Percentiles rank a stretch among this genome's conserved stretches.
phyloP scores from a whole-genome alignment of 2,113 vertebrate genomes.

The Neoarius graeffei region DNA sequence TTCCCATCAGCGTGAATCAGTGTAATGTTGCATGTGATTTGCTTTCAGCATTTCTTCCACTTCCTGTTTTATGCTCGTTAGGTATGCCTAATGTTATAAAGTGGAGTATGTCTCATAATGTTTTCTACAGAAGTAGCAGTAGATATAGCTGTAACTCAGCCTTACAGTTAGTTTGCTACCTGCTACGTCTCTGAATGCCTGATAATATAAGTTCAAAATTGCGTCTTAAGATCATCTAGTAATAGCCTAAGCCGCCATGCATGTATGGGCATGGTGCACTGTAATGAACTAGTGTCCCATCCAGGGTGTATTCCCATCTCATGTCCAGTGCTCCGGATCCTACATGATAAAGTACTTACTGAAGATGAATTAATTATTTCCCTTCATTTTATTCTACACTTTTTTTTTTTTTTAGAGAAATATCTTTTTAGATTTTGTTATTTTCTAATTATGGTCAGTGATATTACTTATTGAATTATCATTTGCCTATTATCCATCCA shows the following conservation, averaged over 20 bases:
- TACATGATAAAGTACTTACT: background rate
- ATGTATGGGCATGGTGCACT: background rate
- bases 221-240: background rate
- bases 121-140: background rate
- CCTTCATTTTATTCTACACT: background rate
- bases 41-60: background rate
- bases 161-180: background rate
- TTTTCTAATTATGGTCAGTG: background rate
- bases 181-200: background rate
- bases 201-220: background rate
- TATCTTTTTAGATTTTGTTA: background rate
- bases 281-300: background rate
- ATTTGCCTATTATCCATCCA: too few relatives aligned
- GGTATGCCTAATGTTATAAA: background rate
- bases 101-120: background rate
- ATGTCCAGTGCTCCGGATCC: background rate
- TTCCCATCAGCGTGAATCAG: conserved; percentile 2
- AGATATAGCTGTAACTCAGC: background rate
- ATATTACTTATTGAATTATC: too few relatives aligned
- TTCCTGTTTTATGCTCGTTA: conserved; percentile 11
- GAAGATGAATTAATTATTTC: background rate
- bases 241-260: background rate
- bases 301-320: background rate
- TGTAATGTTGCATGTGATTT: background rate
- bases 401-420: too few relatives aligned